A percentile compares a stretch with the other conserved stretches of the same genome.
Conservation (phyloP, 2,113 vertebrate genomes). For the Bolborhynchus lineola region DNA sequence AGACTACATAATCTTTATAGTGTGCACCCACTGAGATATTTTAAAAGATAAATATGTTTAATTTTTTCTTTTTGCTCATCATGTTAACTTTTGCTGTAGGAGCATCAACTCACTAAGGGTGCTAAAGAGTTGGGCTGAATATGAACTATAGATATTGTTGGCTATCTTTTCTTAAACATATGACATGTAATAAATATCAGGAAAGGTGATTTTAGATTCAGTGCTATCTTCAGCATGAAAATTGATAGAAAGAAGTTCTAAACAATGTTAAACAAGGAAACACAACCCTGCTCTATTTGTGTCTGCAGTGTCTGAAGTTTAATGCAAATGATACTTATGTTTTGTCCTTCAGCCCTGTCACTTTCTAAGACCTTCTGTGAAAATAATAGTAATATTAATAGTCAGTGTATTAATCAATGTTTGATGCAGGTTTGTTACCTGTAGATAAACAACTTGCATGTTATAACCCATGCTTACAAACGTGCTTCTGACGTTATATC, state of each 20-base stretch:
- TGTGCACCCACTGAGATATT: not conserved
- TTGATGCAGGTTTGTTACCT: not conserved
- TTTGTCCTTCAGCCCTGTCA: not conserved
- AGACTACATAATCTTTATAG: not conserved
- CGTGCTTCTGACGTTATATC: not conserved
- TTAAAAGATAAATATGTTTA: not conserved
- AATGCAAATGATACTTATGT: no score
- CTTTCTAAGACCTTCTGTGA: not conserved
- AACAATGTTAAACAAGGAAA: not conserved
- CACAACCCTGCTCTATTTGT: fast-evolving
- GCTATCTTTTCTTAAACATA: not conserved
- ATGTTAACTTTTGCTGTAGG: not conserved
- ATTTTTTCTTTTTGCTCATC: not conserved
- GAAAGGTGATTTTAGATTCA: not conserved
- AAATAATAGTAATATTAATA: not conserved
- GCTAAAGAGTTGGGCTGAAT: not conserved
- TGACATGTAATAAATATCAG: not conserved
- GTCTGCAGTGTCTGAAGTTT: not conserved
- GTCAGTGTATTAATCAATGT: not conserved
- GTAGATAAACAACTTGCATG: not conserved
- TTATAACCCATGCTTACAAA: not conserved
- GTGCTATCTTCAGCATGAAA: not conserved
- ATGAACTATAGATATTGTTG: not conserved
- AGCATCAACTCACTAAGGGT: not conserved
- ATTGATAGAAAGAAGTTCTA: not conserved